Evolutionary conservation across 37 sponge, comb jelly and placozoan species (phyloP).

Genomic region (Aphrocallistes beatrix): DNA sequence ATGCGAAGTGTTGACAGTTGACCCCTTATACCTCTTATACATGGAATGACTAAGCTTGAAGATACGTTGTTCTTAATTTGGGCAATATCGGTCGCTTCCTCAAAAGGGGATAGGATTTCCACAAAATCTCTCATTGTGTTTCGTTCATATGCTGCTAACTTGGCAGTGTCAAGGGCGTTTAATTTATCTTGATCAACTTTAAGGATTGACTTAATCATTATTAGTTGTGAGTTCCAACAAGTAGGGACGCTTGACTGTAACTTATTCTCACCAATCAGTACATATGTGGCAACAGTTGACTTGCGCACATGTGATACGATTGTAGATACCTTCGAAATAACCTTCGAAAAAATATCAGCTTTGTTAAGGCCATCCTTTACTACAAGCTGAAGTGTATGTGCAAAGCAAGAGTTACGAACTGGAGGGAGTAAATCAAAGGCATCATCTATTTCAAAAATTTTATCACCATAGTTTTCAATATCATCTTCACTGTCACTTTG

Average conservation of each 20-base stretch:
- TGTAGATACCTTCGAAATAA: conserved; percentile 22
- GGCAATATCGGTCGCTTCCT: conserved; percentile 28
- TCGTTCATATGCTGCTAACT: conserved; percentile 27
- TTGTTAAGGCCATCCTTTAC: conserved; percentile 28
- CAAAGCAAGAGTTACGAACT: conserved; percentile 23
- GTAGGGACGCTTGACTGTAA: conserved; percentile 25
- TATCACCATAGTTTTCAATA: conserved; percentile 13
- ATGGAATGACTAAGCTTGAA: conserved; percentile 24
- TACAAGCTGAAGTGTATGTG: conserved; percentile 29
- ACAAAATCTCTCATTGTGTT: conserved; percentile 23
- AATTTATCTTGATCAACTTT: conserved; percentile 29
- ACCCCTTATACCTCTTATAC: conserved; percentile 19
- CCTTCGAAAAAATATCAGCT: conserved; percentile 21
- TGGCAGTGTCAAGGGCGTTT: neutral
- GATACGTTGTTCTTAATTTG: conserved; percentile 25
- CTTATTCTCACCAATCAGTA: conserved; percentile 20
- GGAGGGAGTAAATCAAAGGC: conserved; percentile 7
- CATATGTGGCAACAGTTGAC: conserved; percentile 21
- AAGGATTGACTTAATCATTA: conserved; percentile 21
- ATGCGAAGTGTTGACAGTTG: neutral
- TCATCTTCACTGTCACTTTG: conserved; percentile 19
- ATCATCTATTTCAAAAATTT: conserved; percentile 12
- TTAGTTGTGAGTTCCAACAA: conserved; percentile 24
- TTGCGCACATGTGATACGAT: conserved; percentile 29
- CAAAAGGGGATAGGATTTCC: conserved; percentile 30